Evolutionary conservation across 1,140 invertebrate genomes (phyloP).

Genomic region (Sycophila sp.): DNA sequence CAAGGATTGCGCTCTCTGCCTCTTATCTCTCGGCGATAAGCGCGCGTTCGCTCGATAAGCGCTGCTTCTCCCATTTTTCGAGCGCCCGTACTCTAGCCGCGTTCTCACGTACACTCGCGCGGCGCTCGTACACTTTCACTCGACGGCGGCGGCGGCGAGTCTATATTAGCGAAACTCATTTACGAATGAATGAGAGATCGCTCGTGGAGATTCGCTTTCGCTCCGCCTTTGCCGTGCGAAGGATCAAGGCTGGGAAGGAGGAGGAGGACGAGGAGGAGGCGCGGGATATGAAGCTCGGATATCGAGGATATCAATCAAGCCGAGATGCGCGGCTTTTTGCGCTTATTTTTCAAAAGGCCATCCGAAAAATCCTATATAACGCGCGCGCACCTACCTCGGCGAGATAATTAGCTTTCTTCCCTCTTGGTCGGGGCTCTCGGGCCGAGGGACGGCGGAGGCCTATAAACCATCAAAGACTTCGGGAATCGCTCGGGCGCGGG

Average conservation of each 20-base stretch:
- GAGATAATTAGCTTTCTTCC: conserved; percentile 37
- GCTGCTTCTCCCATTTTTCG: not conserved
- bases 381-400: not conserved
- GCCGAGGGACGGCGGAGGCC: not conserved
- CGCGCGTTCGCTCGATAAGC: not conserved
- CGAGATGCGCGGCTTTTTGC: conserved; percentile 20
- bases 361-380: conserved; percentile 28
- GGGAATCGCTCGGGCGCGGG: not conserved
- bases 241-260: not conserved
- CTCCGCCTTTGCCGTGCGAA: conserved; percentile 29
- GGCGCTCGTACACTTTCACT: conserved; percentile 2
- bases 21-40: conserved; percentile 3
- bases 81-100: not conserved
- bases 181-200: conserved; percentile 39
- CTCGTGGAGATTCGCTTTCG: conserved; percentile 32
- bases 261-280: not conserved
- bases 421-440: not conserved
- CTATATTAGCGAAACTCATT: conserved; percentile 40
- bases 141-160: not conserved
- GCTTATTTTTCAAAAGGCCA: conserved; percentile 27
- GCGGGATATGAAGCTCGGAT: conserved; percentile 13
- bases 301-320: conserved; percentile 41
- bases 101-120: conserved; percentile 15
- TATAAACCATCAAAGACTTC: conserved; percentile 32
- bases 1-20: not conserved